Conservation (phyloP, 2,797 vertebrate species). For the Hydrocynus forskahlii region DNA sequence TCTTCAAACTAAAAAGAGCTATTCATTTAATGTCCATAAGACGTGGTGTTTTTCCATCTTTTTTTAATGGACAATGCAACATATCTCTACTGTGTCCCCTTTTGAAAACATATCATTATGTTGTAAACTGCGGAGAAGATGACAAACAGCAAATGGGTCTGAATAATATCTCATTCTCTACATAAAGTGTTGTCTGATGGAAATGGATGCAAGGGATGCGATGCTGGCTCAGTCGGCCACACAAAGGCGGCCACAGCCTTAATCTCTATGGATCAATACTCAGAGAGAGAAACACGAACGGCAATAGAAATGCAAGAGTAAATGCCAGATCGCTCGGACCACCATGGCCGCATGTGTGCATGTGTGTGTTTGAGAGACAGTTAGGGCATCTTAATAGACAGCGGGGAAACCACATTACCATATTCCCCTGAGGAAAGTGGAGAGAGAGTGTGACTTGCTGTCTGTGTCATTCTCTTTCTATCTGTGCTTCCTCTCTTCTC, state of each 20-base stretch:
- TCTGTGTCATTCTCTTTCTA: not conserved
- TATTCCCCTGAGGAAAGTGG: constrained; percentile 13
- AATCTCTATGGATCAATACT: constrained; percentile 48
- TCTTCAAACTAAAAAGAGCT: constrained; percentile 44
- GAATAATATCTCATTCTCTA: not conserved
- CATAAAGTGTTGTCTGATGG: not conserved
- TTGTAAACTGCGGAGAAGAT: not conserved
- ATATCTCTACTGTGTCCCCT: not conserved
- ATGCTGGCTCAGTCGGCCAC: constrained; percentile 30
- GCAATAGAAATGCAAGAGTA: constrained; percentile 32
- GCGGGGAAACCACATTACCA: constrained; percentile 17
- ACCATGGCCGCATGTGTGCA: constrained; percentile 20
- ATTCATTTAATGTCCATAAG: constrained; percentile 56
- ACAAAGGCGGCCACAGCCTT: constrained; percentile 22
- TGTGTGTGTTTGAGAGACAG: constrained; percentile 22
- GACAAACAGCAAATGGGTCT: constrained; percentile 3
- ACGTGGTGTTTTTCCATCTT: not conserved
- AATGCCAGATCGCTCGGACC: constrained; percentile 42
- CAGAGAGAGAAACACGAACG: constrained; percentile 47
- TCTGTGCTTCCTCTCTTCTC: not conserved
- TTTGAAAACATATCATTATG: constrained; percentile 7
- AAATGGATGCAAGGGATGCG: constrained; percentile 18
- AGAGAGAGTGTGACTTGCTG: not conserved
- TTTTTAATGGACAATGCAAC: not conserved
- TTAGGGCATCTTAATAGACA: constrained; percentile 21